A percentile compares a stretch with the other conserved stretches of the same genome.
phyloP scores from a whole-genome alignment of 2,888 invertebrate genomes.

The Clostera curtula region DNA sequence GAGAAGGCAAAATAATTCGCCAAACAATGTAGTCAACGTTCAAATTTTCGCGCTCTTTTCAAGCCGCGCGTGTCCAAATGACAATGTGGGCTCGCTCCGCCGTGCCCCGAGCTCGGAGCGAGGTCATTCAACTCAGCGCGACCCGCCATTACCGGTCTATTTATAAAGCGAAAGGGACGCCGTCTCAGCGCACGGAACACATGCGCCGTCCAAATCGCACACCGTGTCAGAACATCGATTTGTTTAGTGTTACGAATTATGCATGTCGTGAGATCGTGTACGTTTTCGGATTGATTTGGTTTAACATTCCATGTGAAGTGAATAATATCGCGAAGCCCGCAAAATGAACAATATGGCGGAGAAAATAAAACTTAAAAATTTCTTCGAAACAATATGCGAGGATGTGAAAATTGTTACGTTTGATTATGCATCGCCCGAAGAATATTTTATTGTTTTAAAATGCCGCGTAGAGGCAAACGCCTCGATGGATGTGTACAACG shows the following conservation, averaged over 20 bases:
- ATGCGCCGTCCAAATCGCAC: constrained; percentile 11
- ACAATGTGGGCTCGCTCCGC: constrained; percentile 1
- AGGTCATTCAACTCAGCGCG: constrained; percentile 12
- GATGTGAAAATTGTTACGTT: constrained; percentile 19
- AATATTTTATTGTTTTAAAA: constrained; percentile 14
- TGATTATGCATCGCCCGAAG: constrained; percentile 25
- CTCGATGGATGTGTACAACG: constrained; percentile 16
- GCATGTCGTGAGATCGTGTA: constrained; percentile 1
- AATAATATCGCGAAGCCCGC: too few relatives aligned
- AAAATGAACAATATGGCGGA: too few relatives aligned
- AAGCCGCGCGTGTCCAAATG: constrained; percentile 12
- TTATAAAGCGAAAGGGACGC: constrained; percentile 12
- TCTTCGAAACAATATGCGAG: constrained; percentile 19
- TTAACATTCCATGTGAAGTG: too few relatives aligned
- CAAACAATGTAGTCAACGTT: constrained; percentile 14
- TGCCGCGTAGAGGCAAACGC: constrained; percentile 22
- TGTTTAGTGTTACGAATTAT: constrained; percentile 2
- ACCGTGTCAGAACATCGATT: constrained; percentile 12
- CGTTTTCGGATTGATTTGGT: not conserved
- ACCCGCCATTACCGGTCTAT: constrained; percentile 12
- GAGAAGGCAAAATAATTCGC: too few relatives aligned
- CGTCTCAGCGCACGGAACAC: constrained; percentile 17
- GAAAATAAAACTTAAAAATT: constrained; percentile 6
- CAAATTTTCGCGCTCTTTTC: constrained; percentile 12
- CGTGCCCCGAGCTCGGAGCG: constrained; percentile 1